These are phyloP conservation scores for Eremophila alpestris DNA, from an alignment of 2,797 vertebrate species.

Conservation along the genomic window DNA sequence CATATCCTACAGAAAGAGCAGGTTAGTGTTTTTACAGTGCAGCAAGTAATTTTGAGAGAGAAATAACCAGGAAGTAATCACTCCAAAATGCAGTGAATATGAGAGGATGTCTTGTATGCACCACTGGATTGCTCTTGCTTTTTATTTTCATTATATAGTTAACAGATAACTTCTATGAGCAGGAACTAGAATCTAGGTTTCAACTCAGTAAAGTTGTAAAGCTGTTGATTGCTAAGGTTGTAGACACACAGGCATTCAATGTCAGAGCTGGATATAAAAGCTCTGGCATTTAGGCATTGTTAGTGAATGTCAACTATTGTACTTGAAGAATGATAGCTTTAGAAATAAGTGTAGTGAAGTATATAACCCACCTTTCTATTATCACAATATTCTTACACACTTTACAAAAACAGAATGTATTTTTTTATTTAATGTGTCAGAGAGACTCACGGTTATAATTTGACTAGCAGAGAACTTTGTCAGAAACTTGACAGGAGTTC, in stretches of 20 bases:
- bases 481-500: neutral
- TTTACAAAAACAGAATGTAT: neutral
- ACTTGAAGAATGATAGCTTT: slow-evolving; percentile 16
- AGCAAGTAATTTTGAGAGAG: neutral
- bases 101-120: neutral
- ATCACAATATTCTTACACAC: neutral
- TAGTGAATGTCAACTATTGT: slow-evolving; percentile 44
- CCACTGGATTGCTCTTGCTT: neutral
- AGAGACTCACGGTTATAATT: neutral
- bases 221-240: neutral
- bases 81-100: neutral
- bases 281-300: slow-evolving; percentile 24
- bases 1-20: neutral
- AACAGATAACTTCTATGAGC: neutral
- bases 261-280: neutral
- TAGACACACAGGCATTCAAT: neutral
- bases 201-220: neutral
- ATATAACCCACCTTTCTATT: neutral
- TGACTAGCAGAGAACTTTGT: neutral
- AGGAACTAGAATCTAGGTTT: neutral
- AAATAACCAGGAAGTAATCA: neutral
- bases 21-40: neutral
- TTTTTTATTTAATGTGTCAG: neutral
- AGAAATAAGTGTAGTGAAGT: slow-evolving; percentile 26
- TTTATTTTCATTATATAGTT: neutral